Evolutionary conservation across 2,888 invertebrate genomes (phyloP).

Genomic region (Heteromyza rotundicornis): DNA sequence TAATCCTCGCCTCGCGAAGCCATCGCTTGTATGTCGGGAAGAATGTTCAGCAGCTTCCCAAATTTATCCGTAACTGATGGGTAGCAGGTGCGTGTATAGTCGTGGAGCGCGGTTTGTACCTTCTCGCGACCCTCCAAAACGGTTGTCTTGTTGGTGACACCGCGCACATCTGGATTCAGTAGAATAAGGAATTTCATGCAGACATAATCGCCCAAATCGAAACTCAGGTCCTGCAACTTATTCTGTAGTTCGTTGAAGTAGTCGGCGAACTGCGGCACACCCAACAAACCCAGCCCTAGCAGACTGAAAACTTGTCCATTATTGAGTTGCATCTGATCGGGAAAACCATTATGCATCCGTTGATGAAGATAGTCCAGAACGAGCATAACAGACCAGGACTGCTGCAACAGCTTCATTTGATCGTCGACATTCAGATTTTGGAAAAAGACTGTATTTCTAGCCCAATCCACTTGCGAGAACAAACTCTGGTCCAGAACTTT

Average conservation of each 20-base stretch:
- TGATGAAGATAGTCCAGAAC: conserved; percentile 97
- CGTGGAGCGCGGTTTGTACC: conserved; percentile 91
- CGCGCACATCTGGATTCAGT: conserved; percentile 97
- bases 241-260: conserved; percentile 91
- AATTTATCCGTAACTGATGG: conserved; percentile 95
- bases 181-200: conserved; percentile 97
- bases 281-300: conserved; percentile 85
- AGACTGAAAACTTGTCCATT: conserved; percentile 96
- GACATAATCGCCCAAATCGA: conserved; percentile 96
- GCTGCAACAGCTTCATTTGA: conserved; percentile 97
- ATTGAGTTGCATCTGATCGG: conserved; percentile 91
- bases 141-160: conserved; percentile 89
- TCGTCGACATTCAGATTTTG: conserved; percentile 99
- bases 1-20: conserved; percentile 93
- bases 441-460: conserved; percentile 97
- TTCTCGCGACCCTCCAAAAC: conserved; percentile 96
- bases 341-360: conserved; percentile 91
- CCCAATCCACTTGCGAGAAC: conserved; percentile 99
- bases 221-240: conserved; percentile 91
- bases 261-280: conserved; percentile 83
- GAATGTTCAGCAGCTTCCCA: conserved; percentile 86
- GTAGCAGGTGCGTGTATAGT: conserved; percentile 92
- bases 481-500: conserved; percentile 99
- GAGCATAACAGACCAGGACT: conserved; percentile 98
- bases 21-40: conserved; percentile 92